Evolutionary conservation across 1,140 invertebrate species (phyloP).

Genomic region (Drosophila orena): DNA sequence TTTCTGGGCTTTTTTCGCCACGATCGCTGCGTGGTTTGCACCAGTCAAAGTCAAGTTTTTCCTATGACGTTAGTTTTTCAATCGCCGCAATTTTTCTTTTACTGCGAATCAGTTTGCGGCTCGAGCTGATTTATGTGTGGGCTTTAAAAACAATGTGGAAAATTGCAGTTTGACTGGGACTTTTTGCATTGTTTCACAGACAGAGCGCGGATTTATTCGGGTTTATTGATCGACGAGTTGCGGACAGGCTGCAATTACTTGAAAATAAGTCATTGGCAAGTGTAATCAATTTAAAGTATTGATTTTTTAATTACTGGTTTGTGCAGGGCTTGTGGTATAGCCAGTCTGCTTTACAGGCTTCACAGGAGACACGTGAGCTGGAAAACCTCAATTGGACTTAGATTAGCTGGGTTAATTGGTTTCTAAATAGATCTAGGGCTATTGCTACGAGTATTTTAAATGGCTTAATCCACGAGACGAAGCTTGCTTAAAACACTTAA

Average conservation of each 20-base stretch:
- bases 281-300: neutral
- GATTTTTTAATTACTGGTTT: conserved; percentile 10
- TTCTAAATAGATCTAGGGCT: neutral
- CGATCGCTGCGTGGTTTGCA: conserved; percentile 40
- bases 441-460: neutral
- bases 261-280: conserved; percentile 6
- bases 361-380: neutral
- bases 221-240: neutral
- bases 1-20: conserved; percentile 39
- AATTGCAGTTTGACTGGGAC: conserved; percentile 3
- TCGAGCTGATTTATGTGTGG: conserved; percentile 2
- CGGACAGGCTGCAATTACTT: neutral
- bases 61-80: conserved; percentile 28
- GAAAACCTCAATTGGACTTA: neutral
- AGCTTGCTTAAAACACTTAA: neutral
- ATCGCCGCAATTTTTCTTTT: conserved; percentile 22
- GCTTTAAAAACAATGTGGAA: conserved; percentile 12
- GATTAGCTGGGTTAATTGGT: conserved; percentile 1
- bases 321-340: too few relatives aligned
- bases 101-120: conserved; percentile 28
- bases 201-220: neutral
- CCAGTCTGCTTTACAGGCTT: neutral
- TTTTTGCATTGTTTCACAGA: neutral
- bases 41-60: conserved; percentile 47
- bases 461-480: neutral